Conservation (phyloP, 1,140 invertebrate genomes). For the Drosophila albomicans region DNA sequence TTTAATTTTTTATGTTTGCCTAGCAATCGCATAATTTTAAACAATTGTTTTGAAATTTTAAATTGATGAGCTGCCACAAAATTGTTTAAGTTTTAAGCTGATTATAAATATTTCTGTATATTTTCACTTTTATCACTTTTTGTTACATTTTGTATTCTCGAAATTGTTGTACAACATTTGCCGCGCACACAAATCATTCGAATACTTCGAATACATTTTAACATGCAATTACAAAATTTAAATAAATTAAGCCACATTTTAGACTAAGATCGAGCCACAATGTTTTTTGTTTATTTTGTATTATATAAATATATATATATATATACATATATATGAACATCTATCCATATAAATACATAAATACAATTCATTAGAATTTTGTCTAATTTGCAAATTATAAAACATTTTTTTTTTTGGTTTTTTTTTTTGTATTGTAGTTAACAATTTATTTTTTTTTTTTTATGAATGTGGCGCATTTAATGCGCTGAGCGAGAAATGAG, state of each 20-base stretch:
- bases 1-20: no score
- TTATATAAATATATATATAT: constrained; percentile 35
- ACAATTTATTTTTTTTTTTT: constrained; percentile 28
- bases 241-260: constrained; percentile 52
- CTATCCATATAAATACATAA: constrained; percentile 20
- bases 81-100: no score
- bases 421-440: constrained; percentile 29
- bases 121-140: neutral
- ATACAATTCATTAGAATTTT: constrained; percentile 32
- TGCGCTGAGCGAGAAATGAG: constrained; percentile 10
- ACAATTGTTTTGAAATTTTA: no score
- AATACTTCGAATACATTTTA: constrained; percentile 22
- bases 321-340: constrained; percentile 24
- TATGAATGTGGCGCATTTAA: constrained; percentile 24
- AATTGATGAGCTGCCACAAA: no score
- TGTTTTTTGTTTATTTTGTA: constrained; percentile 33
- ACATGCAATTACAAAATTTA: constrained; percentile 24
- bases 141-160: constrained; percentile 10
- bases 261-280: constrained; percentile 45
- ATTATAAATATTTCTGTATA: constrained; percentile 12
- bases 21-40: no score
- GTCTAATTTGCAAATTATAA: constrained; percentile 28
- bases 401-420: neutral
- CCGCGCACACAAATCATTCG: constrained; percentile 9
- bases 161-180: constrained; percentile 6